phyloP scores from a whole-genome alignment of 2,797 vertebrate species.

The Pseudotriccus pelzelni region DNA sequence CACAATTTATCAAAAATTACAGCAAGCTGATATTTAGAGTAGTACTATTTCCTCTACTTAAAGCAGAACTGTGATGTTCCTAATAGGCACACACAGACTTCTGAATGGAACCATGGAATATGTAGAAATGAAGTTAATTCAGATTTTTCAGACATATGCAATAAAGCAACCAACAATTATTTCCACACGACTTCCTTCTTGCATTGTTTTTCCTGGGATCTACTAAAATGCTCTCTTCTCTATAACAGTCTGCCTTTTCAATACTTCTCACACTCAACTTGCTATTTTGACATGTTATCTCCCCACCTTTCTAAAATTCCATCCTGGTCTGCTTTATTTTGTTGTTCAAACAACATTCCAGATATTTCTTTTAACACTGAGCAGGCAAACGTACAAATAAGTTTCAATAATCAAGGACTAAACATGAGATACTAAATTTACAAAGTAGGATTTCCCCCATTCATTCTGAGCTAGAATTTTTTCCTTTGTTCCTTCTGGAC shows the following conservation, averaged over 20 bases:
- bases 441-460: not conserved
- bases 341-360: not conserved
- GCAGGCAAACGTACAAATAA: not conserved
- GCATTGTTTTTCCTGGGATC: not conserved
- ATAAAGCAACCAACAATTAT: slow-evolving; percentile 3
- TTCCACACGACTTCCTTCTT: not conserved
- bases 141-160: not conserved
- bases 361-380: not conserved
- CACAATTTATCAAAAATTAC: not conserved
- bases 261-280: not conserved
- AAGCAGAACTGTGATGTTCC: not conserved
- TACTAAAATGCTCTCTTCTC: not conserved
- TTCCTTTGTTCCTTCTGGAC: not conserved
- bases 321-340: not conserved
- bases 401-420: not conserved
- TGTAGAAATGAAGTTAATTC: not conserved
- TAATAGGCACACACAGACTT: not conserved
- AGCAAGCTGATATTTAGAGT: not conserved
- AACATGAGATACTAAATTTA: not conserved
- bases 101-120: not conserved
- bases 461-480: not conserved
- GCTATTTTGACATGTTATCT: not conserved
- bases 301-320: not conserved
- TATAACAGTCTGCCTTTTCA: not conserved
- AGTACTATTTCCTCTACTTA: not conserved